These are phyloP conservation scores for Enteromius fasciolatus DNA, from an alignment of 2,797 vertebrate species.

Conservation along the genomic window DNA sequence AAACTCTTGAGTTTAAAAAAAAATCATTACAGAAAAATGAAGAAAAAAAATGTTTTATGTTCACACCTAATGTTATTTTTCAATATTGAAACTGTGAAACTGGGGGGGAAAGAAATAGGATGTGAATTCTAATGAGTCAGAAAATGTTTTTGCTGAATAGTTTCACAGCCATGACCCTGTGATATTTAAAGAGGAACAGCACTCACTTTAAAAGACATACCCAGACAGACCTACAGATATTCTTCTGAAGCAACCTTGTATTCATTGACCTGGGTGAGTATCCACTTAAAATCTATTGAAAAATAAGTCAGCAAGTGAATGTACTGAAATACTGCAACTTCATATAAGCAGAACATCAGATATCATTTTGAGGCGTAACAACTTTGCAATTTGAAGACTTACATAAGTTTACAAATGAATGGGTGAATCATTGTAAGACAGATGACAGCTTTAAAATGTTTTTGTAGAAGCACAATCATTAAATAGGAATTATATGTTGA, in stretches of 20 bases:
- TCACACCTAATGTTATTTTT: no score
- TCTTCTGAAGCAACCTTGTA: neutral
- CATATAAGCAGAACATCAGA: neutral
- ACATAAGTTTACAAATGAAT: neutral
- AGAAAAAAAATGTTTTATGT: no score
- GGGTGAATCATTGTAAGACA: neutral
- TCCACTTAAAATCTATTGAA: constrained; percentile 10
- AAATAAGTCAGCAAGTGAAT: neutral
- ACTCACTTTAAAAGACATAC: neutral
- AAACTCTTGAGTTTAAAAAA: no score
- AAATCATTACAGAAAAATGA: no score
- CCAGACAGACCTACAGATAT: neutral
- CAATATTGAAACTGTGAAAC: no score
- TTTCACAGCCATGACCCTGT: neutral
- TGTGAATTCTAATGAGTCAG: neutral
- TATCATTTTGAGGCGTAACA: neutral
- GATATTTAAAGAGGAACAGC: neutral
- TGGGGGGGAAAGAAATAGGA: neutral
- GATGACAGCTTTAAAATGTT: neutral
- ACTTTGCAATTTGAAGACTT: neutral
- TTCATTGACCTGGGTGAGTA: neutral
- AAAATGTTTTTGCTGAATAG: neutral
- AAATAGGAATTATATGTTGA: neutral
- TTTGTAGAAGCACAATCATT: neutral
- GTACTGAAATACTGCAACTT: neutral